Evolutionary conservation across 1,140 invertebrate species (phyloP), one percentile per base, ranked within the genome.

Genomic region (Dysdera silvatica): DNA sequence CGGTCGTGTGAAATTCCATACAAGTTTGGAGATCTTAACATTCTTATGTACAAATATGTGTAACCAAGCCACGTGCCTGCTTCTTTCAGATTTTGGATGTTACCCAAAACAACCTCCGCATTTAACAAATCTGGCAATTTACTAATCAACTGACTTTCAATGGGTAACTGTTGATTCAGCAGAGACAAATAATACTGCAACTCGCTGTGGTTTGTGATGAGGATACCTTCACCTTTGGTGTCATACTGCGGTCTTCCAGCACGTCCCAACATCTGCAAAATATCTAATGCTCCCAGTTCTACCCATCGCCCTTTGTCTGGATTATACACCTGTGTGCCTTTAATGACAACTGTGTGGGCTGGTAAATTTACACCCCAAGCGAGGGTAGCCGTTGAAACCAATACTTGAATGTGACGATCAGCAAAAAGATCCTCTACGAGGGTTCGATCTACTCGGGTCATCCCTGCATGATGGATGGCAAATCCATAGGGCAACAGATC

Each of bases 351-450:
- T 12, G 95, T 99, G 75, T 99, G 95, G 0, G 97, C 97, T 0
- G 97, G 97, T 56, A 99, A 81, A 79, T 99, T 99, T 1, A 99
- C 97, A 81, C 97, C 97, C 97, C 97, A 99, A 28, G 97, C 97
- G 24, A 99, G 79, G 0, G 97, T 99, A 0, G 97, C 94, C 0
- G 97, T 99, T 0, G 95, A 99, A 0, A 99, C 93, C 24, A 99
- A 76, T 16, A 99, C 93, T 80, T 96, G 92, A 75, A 99, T 96
- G 73, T 99, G 96, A 63, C 92, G 82, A 76, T 99, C 96, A 31
- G 90, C 94, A 81, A 99, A 99, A 53, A 99, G 82, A 85, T 99
- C 97, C 77, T 99, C 97, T 0, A 99, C 97, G 4, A 99, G 77
- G 0, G 95, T 97, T 74, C 97, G 84, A 79, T 99, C 97, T 1